Evolutionary conservation across 2,113 vertebrate species (phyloP).

Genomic region (Brachypodius melanocephalos): DNA sequence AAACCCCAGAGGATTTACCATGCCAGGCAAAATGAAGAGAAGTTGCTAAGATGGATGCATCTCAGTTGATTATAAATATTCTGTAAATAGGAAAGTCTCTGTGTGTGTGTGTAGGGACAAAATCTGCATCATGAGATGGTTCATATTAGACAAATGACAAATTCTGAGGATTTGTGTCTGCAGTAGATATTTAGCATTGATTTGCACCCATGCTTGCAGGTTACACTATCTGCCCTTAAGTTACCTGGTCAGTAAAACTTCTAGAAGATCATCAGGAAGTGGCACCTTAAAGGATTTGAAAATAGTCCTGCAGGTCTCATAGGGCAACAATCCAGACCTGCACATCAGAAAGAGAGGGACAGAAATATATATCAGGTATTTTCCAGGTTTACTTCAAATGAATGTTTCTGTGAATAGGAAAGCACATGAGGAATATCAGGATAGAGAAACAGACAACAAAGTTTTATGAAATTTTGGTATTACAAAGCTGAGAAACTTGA

Average conservation of each 20-base stretch:
- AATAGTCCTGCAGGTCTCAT: slow-evolving; percentile 72
- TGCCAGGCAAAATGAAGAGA: neutral
- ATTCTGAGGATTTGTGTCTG: neutral
- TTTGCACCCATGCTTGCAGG: neutral
- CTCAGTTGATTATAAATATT: neutral
- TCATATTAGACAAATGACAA: neutral
- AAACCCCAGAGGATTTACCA: neutral
- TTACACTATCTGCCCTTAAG: neutral
- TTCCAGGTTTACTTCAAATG: neutral
- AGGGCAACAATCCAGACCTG: slow-evolving; percentile 79
- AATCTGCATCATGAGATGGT: neutral
- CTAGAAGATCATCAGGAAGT: slow-evolving; percentile 77
- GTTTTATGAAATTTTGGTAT: neutral
- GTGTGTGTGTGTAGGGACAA: neutral
- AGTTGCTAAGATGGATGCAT: neutral
- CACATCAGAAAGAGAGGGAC: slow-evolving; percentile 26
- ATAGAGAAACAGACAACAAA: neutral
- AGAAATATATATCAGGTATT: neutral
- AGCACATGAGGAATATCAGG: rapidly evolving
- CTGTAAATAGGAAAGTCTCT: neutral
- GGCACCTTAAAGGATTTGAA: slow-evolving; percentile 85
- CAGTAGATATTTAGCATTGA: neutral
- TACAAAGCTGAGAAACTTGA: neutral
- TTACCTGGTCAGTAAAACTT: slow-evolving; percentile 79
- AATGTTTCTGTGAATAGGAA: neutral